Base-by-base conservation (phyloP, 2,113 vertebrate genomes). In the Pteronura brasiliensis region DNA sequence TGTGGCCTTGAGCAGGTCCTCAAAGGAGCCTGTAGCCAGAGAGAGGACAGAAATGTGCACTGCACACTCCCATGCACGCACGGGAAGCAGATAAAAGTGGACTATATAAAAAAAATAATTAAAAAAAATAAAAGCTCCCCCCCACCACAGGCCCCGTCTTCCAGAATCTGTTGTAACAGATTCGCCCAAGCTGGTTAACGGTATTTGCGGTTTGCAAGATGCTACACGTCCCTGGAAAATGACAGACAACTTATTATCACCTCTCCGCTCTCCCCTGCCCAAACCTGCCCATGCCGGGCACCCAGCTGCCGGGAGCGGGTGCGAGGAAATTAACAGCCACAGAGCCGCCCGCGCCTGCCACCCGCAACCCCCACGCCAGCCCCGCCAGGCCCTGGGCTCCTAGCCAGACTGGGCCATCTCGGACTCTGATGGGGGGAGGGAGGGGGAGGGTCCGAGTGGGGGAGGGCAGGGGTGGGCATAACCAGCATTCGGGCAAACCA, bases 221-320 rank as follows among this genome's bases (percentile, higher is more conserved):
- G 98, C 98, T 99, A 99, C 99, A 99, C 98, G 99, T 98, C 98
- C 96, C 94, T 87, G 98, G 96, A 98, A 99, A 99, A 99, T 99
- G 99, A 99, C 99, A 99, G 99, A 99, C 99, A 99, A 99, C 97
- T 99, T 99, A 99, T 99, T 99, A 99, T 99, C 99, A 99, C 99
- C 98, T 98, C 98, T 98, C 97, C 90, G 79, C 98, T 87, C 96
- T 2, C 97, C 98, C 99, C 98, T 99, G 99, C 98, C 99, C 96
- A 13, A 99, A 99, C 99, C 99, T 99, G 99, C 98, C 98, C 69
- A 90, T 81, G 98, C 98, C 90, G 95, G 96, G 98, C 98, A 98
- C 98, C 96, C 99, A 99, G 98, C 99, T 98, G 99, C 98, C 89
- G 97, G 97, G 93, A 96, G 96, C 79, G 81, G 96, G 97, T 36